A percentile compares a stretch with the other conserved stretches of the same genome.
Conservation (phyloP, 2,888 invertebrate genomes). For the Lymantria dispar region DNA sequence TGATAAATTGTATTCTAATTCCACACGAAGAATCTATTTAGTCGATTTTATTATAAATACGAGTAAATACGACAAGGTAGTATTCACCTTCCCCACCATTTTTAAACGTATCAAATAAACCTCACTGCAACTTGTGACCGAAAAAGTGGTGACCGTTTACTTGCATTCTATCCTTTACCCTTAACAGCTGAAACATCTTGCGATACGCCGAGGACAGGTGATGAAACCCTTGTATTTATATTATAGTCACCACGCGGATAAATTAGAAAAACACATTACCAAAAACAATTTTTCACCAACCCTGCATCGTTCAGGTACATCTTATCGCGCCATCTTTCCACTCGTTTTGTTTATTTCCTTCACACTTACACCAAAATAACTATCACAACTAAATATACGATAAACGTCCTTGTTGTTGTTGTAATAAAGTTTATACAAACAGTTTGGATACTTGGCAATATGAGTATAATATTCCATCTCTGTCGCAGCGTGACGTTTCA, state of each 20-base stretch:
- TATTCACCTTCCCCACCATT: too few relatives aligned
- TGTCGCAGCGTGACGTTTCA: conserved; percentile 65
- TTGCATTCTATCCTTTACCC: too few relatives aligned
- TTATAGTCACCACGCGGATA: neutral
- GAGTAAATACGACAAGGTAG: too few relatives aligned
- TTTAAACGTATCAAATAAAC: too few relatives aligned
- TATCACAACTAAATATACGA: neutral
- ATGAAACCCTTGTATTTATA: neutral
- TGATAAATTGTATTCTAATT: too few relatives aligned
- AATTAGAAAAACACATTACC: conserved; percentile 23
- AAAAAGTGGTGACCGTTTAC: too few relatives aligned
- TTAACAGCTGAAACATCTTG: neutral
- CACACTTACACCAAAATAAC: conserved; percentile 34
- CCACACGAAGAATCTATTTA: too few relatives aligned
- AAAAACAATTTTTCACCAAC: conserved; percentile 32
- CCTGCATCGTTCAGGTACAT: conserved; percentile 52
- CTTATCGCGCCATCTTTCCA: conserved; percentile 65
- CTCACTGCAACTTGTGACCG: too few relatives aligned
- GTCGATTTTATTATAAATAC: too few relatives aligned
- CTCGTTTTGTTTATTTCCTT: conserved; percentile 57
- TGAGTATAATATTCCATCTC: conserved; percentile 38
- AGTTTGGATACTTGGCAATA: conserved; percentile 16
- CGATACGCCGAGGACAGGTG: neutral
- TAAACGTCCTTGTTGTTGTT: conserved; percentile 4
- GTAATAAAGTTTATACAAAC: neutral